A percentile compares a stretch with the other conserved stretches of the same genome.
phyloP scores from a whole-genome alignment of 2,888 invertebrate species.

The Pseudococcus jackbeardsleyi region DNA sequence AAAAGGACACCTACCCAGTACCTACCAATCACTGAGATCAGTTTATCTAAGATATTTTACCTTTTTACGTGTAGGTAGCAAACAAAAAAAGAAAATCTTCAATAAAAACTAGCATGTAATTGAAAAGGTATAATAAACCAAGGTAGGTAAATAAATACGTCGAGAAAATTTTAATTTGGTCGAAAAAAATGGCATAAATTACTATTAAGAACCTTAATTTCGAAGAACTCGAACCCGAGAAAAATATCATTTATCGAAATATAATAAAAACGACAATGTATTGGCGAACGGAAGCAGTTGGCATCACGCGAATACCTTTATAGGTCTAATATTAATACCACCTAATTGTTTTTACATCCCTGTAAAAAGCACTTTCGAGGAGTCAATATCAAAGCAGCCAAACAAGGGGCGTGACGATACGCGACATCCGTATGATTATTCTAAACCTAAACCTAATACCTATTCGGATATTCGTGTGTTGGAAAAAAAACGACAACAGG shows the following conservation, averaged over 20 bases:
- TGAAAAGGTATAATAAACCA: not conserved
- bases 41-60: too few species aligned
- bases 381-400: slow-evolving; percentile 44
- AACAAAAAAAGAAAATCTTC: too few species aligned
- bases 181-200: not conserved
- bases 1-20: too few species aligned
- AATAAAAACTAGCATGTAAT: too few species aligned
- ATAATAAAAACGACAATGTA: slow-evolving; percentile 6
- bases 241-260: not conserved
- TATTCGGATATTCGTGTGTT: slow-evolving; percentile 41
- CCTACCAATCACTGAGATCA: too few species aligned
- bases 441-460: slow-evolving; percentile 34
- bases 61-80: too few species aligned
- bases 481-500: slow-evolving; percentile 24
- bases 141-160: not conserved
- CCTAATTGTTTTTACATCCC: slow-evolving; percentile 38
- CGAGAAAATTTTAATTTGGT: not conserved
- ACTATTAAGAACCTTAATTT: not conserved
- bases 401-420: slow-evolving; percentile 28
- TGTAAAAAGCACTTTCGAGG: slow-evolving; percentile 16
- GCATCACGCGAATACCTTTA: slow-evolving; percentile 2
- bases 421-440: slow-evolving; percentile 30
- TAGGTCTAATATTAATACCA: not conserved
- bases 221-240: not conserved
- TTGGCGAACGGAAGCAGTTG: not conserved